Conservation (phyloP, 2,797 vertebrate genomes). For the Sebastiscus tertius region DNA sequence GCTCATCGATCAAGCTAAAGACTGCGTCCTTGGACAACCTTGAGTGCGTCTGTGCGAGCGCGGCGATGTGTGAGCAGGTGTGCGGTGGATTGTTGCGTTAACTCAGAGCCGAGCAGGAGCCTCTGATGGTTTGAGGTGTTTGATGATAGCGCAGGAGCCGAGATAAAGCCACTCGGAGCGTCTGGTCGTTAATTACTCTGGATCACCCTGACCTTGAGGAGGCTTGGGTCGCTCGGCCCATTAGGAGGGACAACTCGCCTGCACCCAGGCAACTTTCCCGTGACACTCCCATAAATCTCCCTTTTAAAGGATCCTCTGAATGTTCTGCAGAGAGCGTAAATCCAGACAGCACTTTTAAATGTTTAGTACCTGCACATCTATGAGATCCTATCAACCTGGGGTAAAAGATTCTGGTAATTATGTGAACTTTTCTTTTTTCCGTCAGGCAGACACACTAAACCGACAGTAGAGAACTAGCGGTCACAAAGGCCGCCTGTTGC, state of each 20-base stretch:
- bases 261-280: slow-evolving; percentile 52
- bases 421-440: background rate
- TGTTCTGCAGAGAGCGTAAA: slow-evolving; percentile 32
- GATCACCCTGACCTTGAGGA: slow-evolving; percentile 55
- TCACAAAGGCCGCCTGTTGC: too few relatives aligned
- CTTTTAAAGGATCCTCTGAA: slow-evolving; percentile 36
- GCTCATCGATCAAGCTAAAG: slow-evolving; percentile 55
- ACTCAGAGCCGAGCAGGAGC: slow-evolving; percentile 15
- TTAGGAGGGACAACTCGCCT: slow-evolving; percentile 57
- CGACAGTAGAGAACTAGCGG: too few relatives aligned
- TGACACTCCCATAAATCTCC: slow-evolving; percentile 66
- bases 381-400: background rate
- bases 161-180: slow-evolving; percentile 56
- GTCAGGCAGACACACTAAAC: background rate
- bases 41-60: slow-evolving; percentile 28
- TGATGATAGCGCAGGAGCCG: slow-evolving; percentile 46
- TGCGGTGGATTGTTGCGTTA: slow-evolving; percentile 27
- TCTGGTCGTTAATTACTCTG: slow-evolving; percentile 57
- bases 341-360: slow-evolving; percentile 12
- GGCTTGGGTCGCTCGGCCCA: slow-evolving; percentile 53
- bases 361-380: slow-evolving; percentile 16
- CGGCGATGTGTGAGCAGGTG: slow-evolving; percentile 31
- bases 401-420: slow-evolving; percentile 5
- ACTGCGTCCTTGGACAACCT: slow-evolving; percentile 55
- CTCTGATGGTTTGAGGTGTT: slow-evolving; percentile 43